Evolutionary conservation across 2,888 invertebrate species (phyloP).

Genomic region (Apodemia hepburni): DNA sequence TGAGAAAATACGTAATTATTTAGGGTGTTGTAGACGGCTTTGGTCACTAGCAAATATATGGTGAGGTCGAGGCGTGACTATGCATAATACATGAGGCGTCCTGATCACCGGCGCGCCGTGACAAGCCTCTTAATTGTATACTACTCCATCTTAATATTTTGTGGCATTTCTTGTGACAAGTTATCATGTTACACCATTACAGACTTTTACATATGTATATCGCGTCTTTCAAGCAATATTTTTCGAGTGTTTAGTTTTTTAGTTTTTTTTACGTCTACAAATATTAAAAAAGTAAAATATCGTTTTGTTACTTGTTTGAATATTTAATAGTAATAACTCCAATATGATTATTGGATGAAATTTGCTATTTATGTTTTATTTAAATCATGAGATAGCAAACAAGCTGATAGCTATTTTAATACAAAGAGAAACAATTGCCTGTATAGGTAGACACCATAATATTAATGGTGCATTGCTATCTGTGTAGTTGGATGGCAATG

Average conservation of each 20-base stretch:
- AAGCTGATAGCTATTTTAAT: background rate
- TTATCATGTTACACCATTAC: background rate
- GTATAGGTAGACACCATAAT: too few species aligned
- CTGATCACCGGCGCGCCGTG: conserved; percentile 27
- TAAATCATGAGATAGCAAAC: background rate
- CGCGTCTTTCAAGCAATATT: background rate
- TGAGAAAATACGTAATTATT: conserved; percentile 7
- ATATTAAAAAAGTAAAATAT: too few species aligned
- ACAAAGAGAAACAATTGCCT: too few species aligned
- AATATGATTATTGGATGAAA: too few species aligned
- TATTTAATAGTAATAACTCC: too few species aligned
- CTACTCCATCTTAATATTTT: conserved; percentile 28
- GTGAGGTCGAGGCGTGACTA: conserved; percentile 41
- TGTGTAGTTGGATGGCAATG: too few species aligned
- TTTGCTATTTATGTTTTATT: background rate
- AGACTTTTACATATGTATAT: background rate
- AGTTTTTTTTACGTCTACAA: too few species aligned
- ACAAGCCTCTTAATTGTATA: conserved; percentile 25
- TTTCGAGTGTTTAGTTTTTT: background rate
- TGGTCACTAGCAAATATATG: conserved; percentile 59
- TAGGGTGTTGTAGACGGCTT: conserved; percentile 33
- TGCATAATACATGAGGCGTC: conserved; percentile 62
- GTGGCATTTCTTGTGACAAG: conserved; percentile 16
- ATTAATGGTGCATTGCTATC: too few species aligned
- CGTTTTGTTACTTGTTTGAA: too few species aligned